Evolutionary conservation across 2,113 vertebrate genomes (phyloP).

Genomic region (Myrmophylax atrothorax): DNA sequence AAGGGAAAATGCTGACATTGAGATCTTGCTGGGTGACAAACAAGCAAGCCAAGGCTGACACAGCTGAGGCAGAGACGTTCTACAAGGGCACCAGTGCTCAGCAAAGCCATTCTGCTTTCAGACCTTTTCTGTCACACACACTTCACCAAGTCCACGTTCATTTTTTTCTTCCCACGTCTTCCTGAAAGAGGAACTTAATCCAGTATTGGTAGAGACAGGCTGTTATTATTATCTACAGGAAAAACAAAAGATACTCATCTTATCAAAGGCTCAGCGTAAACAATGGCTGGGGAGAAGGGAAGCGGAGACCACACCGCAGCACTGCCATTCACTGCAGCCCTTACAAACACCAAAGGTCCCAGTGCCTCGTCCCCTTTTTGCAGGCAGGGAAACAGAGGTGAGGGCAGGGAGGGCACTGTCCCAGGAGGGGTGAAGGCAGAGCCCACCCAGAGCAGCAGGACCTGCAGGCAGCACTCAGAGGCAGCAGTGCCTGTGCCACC

Average conservation of each 20-base stretch:
- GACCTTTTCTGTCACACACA: neutral
- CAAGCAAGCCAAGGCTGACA: neutral
- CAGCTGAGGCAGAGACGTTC: neutral
- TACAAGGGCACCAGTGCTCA: neutral
- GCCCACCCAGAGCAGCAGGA: neutral
- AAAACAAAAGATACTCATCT: conserved; percentile 48
- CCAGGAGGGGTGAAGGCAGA: neutral
- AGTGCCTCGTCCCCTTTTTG: neutral
- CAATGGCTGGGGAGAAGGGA: conserved; percentile 18
- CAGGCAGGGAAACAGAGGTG: neutral
- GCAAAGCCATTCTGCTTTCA: neutral
- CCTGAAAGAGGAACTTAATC: conserved; percentile 12
- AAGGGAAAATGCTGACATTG: neutral
- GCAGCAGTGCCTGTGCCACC: neutral
- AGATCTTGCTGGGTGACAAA: neutral
- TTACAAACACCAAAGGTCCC: neutral
- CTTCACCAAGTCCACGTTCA: neutral
- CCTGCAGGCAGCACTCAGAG: neutral
- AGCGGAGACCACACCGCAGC: neutral
- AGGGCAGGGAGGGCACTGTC: neutral
- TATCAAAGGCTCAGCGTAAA: neutral
- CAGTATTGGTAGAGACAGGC: neutral
- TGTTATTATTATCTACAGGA: conserved; percentile 47
- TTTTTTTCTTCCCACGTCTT: neutral
- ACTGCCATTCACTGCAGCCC: neutral